These are phyloP conservation scores for Leptinotarsa defecta DNA, from an alignment of 1,140 invertebrate genomes.

Conservation along the genomic window DNA sequence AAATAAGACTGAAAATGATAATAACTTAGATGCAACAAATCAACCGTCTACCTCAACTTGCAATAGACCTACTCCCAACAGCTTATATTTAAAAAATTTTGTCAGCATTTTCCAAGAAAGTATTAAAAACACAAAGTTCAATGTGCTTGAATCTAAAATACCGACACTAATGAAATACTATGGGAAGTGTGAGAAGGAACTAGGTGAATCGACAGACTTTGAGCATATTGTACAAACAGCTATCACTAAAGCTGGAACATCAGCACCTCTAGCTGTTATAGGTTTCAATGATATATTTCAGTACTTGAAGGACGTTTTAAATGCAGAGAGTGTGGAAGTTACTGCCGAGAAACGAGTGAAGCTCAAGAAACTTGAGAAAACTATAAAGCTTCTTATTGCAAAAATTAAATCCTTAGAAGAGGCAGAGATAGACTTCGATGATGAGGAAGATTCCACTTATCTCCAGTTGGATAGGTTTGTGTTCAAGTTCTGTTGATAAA, in stretches of 20 bases:
- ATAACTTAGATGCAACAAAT: background rate
- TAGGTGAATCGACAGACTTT: slow-evolving; percentile 22
- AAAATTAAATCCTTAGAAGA: slow-evolving; percentile 59
- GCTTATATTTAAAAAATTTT: slow-evolving; percentile 28
- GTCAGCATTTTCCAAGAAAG: slow-evolving; percentile 28
- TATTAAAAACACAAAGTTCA: slow-evolving; percentile 25
- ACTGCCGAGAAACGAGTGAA: slow-evolving; percentile 36
- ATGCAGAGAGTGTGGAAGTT: slow-evolving; percentile 34
- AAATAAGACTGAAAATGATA: slow-evolving; percentile 10
- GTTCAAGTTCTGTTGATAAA: background rate
- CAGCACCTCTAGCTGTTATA: slow-evolving; percentile 33
- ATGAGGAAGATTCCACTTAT: slow-evolving; percentile 61
- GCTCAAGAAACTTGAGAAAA: slow-evolving; percentile 55
- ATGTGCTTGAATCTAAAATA: slow-evolving; percentile 30
- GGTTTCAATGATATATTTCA: slow-evolving; percentile 43
- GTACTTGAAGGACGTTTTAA: slow-evolving; percentile 31
- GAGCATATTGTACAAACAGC: background rate
- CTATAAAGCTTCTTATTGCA: slow-evolving; percentile 56
- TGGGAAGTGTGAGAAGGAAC: slow-evolving; percentile 23
- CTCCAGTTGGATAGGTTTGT: slow-evolving; percentile 58
- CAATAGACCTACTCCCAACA: slow-evolving; percentile 13
- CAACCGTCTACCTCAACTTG: background rate
- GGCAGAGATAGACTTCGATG: slow-evolving; percentile 58
- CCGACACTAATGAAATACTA: slow-evolving; percentile 35
- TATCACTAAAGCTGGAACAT: slow-evolving; percentile 33